Evolutionary conservation across 2,797 vertebrate species (phyloP), one percentile per base, ranked within the genome.

Genomic region (Pangasius macronema): DNA sequence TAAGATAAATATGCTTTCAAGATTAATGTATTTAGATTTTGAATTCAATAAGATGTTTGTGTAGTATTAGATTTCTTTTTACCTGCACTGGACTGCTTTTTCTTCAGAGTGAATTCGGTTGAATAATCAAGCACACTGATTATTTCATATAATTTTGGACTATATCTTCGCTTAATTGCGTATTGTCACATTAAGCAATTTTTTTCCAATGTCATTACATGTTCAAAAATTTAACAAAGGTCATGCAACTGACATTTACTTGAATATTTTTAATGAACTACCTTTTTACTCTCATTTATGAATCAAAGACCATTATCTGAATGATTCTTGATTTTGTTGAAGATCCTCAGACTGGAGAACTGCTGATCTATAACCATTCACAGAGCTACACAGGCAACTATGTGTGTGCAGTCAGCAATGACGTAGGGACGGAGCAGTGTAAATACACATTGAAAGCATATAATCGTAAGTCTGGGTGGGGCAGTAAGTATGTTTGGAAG

Each of bases 341-440:
- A 98, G 98, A 95, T 83, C 5, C 91, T 0, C 89, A 91, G 85
- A 96, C 92, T 0, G 97, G 97, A 1, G 96, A 96, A 88, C 94
- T 98, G 80, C 27, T 97, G 79, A 96, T 99, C 91, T 94, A 72
- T 11, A 96, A 97, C 89, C 92, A 98, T 77, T 94, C 97, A 0
- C 91, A 91, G 3, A 94, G 93, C 22, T 95, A 96, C 13, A 11
- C 89, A 0, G 98, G 98, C 5, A 91, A 87, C 49, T 99, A 99
- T 85, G 77, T 93, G 85, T 99, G 98, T 90, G 93, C 94, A 0
- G 97, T 93, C 51, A 94, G 91, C 89, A 99, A 99, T 90, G 89
- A 94, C 0, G 97, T 98, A 0, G 97, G 97, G 57, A 92, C 90
- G 65, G 93, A 91, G 0, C 91, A 95, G 76, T 99, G 98, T 81